These are phyloP conservation scores for Kryptolebias marmoratus DNA, from an alignment of 2,113 vertebrate genomes.

Conservation along the genomic window DNA sequence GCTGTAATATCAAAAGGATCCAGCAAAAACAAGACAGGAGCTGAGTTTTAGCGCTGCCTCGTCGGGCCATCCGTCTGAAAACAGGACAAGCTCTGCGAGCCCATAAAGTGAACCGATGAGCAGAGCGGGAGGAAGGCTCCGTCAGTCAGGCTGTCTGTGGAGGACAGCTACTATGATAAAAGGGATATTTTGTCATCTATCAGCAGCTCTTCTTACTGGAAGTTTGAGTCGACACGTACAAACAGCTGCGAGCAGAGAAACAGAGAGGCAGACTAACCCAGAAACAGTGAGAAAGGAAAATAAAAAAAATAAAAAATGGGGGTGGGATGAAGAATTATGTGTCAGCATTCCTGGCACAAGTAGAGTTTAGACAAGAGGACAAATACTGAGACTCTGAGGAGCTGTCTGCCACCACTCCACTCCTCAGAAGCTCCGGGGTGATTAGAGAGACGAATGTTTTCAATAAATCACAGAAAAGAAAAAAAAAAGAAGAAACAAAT, in stretches of 20 bases:
- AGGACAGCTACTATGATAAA: conserved; percentile 16
- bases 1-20: not conserved
- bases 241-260: conserved; percentile 19
- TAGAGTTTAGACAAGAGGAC: conserved; percentile 46
- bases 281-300: conserved; percentile 14
- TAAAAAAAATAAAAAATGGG: not conserved
- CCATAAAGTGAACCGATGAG: conserved; percentile 23
- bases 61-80: conserved; percentile 6
- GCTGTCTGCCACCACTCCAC: conserved; percentile 34
- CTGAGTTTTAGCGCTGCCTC: not conserved
- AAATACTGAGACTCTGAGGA: conserved; percentile 54
- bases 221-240: conserved; percentile 1
- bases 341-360: conserved; percentile 56
- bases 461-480: not conserved
- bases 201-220: conserved; percentile 4
- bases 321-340: conserved; percentile 19
- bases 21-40: conserved; percentile 1
- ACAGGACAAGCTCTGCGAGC: not conserved
- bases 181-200: not conserved
- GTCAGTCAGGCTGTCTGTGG: not conserved
- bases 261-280: not conserved
- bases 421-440: conserved; percentile 14
- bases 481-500: not conserved
- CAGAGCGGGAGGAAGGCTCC: conserved; percentile 22
- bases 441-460: conserved; percentile 41